Percentiles rank a stretch among this genome's conserved stretches.
Evolutionary conservation across 2,113 vertebrate genomes (phyloP).

Genomic region (Mus pahari): DNA sequence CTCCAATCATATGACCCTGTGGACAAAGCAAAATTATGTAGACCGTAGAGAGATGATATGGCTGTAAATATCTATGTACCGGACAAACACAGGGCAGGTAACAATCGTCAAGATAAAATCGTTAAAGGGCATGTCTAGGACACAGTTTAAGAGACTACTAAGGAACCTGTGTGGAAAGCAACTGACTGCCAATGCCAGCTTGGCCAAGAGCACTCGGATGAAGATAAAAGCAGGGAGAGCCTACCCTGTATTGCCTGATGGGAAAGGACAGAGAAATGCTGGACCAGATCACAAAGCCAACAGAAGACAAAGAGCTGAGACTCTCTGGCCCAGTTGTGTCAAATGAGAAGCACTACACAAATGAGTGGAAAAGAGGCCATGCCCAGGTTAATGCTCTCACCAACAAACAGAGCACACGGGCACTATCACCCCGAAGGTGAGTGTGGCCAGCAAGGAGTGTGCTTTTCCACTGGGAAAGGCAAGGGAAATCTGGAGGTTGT

Average conservation of each 20-base stretch:
- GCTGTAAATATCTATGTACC: not conserved
- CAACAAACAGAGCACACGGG: not conserved
- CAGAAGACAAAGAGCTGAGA: not conserved
- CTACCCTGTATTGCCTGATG: not conserved
- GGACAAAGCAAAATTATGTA: not conserved
- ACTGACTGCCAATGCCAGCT: not conserved
- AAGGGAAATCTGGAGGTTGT: not conserved
- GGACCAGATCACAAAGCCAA: conserved; percentile 6
- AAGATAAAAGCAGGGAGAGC: not conserved
- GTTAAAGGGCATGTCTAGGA: not conserved
- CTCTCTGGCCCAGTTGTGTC: too few relatives aligned
- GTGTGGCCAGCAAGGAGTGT: not conserved
- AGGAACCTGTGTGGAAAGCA: not conserved
- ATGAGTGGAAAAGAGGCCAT: too few relatives aligned
- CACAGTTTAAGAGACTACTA: not conserved
- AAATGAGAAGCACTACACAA: not conserved
- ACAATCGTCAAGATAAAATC: not conserved
- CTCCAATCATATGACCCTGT: not conserved
- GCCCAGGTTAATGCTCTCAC: not conserved
- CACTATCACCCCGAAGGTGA: not conserved
- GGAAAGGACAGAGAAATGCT: not conserved
- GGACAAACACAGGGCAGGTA: not conserved
- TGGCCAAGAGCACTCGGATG: not conserved
- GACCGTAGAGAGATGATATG: not conserved
- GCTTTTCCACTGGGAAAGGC: not conserved